A percentile compares a stretch with the other conserved stretches of the same genome.
Evolutionary conservation across 2,888 invertebrate species (phyloP).

Genomic region (Leptinotarsa peninsularis): DNA sequence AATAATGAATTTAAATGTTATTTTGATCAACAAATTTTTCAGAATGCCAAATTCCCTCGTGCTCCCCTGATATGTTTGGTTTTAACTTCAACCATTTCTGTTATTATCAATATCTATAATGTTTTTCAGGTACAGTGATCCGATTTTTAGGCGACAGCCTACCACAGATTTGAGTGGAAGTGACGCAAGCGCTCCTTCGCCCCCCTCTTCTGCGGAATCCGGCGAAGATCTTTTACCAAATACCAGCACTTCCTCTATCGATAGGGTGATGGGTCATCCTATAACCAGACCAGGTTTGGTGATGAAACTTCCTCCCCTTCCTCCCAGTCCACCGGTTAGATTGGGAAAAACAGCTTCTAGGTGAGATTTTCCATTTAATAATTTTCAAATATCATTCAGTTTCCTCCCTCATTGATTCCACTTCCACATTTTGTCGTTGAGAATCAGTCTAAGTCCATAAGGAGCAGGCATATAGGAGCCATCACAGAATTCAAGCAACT

Average conservation of each 20-base stretch:
- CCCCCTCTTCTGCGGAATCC: constrained; percentile 64
- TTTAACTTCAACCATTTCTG: no score
- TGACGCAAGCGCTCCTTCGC: constrained; percentile 57
- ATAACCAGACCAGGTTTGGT: constrained; percentile 61
- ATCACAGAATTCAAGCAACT: no score
- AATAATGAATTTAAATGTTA: no score
- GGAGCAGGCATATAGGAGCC: no score
- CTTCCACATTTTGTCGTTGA: no score
- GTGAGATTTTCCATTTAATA: neutral
- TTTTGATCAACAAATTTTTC: no score
- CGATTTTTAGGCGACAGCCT: constrained; percentile 59
- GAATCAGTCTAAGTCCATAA: no score
- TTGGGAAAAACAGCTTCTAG: constrained; percentile 36
- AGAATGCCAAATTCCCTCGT: no score
- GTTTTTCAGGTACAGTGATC: constrained; percentile 60
- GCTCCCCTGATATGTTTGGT: no score
- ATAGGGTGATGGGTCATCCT: constrained; percentile 64
- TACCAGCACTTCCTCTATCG: constrained; percentile 58
- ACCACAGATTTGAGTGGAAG: constrained; percentile 53
- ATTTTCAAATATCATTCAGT: no score
- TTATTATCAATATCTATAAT: neutral
- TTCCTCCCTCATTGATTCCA: no score
- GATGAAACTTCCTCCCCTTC: constrained; percentile 63
- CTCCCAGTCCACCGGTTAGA: constrained; percentile 61
- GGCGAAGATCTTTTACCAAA: constrained; percentile 57